Evolutionary conservation across 2,888 invertebrate species (phyloP).

Genomic region (Hydropsyche betteni): DNA sequence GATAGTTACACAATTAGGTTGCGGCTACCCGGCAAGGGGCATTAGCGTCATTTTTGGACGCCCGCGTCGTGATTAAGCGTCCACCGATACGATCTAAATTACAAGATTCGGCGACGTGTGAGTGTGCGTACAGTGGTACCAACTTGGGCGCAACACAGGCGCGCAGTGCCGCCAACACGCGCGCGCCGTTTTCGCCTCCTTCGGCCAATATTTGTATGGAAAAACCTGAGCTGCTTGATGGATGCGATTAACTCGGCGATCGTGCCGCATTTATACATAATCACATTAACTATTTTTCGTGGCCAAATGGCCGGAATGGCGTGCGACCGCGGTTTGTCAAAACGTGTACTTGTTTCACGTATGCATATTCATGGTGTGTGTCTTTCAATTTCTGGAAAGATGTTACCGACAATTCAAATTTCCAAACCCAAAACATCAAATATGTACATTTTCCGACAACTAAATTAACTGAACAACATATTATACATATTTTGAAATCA

Average conservation of each 20-base stretch:
- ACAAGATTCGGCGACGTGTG: slow-evolving; percentile 45
- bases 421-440: too few relatives aligned
- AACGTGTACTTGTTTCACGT: too few relatives aligned
- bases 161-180: too few relatives aligned
- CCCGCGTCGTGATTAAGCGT: slow-evolving; percentile 48
- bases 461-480: too few relatives aligned
- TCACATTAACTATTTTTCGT: slow-evolving; percentile 32
- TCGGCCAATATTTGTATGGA: slow-evolving; percentile 50
- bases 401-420: too few relatives aligned
- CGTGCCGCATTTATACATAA: slow-evolving; percentile 39
- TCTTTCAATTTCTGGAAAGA: too few relatives aligned
- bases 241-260: slow-evolving; percentile 48
- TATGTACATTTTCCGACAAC: too few relatives aligned
- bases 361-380: too few relatives aligned
- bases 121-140: neutral
- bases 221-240: slow-evolving; percentile 50
- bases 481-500: too few relatives aligned
- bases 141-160: too few relatives aligned
- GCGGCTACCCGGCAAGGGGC: neutral
- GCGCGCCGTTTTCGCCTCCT: slow-evolving; percentile 44
- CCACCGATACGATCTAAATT: slow-evolving; percentile 50
- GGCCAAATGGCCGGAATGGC: slow-evolving; percentile 32
- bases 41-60: slow-evolving; percentile 32
- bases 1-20: slow-evolving; percentile 8
- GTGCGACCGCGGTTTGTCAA: neutral